phyloP scores from a whole-genome alignment of 2,888 invertebrate genomes.

The Agrotis puta region DNA sequence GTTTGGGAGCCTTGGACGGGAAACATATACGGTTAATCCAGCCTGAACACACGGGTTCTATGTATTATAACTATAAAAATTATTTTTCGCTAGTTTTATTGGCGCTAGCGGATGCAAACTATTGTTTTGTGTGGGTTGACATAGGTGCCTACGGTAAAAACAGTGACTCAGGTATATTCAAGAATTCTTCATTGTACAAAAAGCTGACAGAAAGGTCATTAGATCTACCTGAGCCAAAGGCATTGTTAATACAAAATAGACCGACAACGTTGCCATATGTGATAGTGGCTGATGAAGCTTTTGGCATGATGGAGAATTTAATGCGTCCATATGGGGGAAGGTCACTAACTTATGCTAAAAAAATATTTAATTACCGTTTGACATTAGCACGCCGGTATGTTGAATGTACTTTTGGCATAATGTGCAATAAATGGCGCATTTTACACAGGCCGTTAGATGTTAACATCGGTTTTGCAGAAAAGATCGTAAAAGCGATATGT shows the following conservation, averaged over 20 bases:
- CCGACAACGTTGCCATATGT: constrained; percentile 52
- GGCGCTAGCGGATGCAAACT: constrained; percentile 56
- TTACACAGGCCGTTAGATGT: constrained; percentile 58
- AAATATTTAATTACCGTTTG: constrained; percentile 43
- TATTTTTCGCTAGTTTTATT: constrained; percentile 61
- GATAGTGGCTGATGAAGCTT: constrained; percentile 59
- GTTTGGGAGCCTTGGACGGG: constrained; percentile 47
- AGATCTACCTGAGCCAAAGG: constrained; percentile 54
- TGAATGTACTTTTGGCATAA: constrained; percentile 50
- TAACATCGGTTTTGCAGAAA: constrained; percentile 47
- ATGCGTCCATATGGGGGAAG: constrained; percentile 56
- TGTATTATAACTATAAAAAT: constrained; percentile 60
- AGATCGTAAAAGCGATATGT: constrained; percentile 50
- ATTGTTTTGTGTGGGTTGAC: constrained; percentile 24
- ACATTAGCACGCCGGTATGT: constrained; percentile 48
- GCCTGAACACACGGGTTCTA: constrained; percentile 57
- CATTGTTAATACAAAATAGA: constrained; percentile 53
- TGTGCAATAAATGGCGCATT: constrained; percentile 60
- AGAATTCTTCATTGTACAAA: constrained; percentile 55
- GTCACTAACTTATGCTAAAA: constrained; percentile 48
- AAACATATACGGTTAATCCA: constrained; percentile 61
- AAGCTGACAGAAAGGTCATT: constrained; percentile 59
- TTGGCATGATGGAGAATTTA: constrained; percentile 56
- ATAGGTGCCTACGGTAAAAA: constrained; percentile 60
- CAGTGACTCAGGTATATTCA: constrained; percentile 59